Evolutionary conservation across 2,888 invertebrate species (phyloP).

Genomic region (Dicyrtomina minuta): DNA sequence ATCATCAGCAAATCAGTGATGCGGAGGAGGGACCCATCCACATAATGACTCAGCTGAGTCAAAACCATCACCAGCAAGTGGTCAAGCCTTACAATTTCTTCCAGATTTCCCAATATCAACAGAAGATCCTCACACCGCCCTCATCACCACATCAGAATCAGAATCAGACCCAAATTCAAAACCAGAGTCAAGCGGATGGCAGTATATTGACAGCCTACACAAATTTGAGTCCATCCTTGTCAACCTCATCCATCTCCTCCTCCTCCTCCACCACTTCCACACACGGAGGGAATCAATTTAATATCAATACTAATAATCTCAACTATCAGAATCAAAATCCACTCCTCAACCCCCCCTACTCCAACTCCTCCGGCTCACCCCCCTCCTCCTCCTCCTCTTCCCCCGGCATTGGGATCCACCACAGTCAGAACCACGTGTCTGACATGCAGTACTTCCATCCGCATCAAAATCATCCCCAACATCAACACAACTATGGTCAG

Average conservation of each 20-base stretch:
- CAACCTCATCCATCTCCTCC: constrained; percentile 12
- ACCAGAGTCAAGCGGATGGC: background rate
- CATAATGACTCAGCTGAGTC: no score
- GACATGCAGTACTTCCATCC: no score
- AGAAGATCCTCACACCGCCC: constrained; percentile 49
- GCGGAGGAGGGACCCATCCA: no score
- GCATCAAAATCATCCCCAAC: no score
- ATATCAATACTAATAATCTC: background rate
- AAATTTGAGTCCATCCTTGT: constrained; percentile 7
- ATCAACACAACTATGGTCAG: no score
- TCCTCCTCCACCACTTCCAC: background rate
- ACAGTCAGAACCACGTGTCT: no score
- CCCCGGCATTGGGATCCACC: no score
- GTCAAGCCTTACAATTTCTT: constrained; percentile 27
- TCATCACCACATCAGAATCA: constrained; percentile 44
- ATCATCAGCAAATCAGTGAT: no score
- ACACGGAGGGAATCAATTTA: background rate
- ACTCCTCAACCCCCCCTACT: no score
- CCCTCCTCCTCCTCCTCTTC: no score
- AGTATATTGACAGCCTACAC: background rate
- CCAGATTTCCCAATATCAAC: constrained; percentile 42
- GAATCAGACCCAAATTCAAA: constrained; percentile 37
- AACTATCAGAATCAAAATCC: background rate
- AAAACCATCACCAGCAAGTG: constrained; percentile 33
- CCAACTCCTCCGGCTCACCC: no score